Base-by-base conservation (phyloP, 2,888 invertebrate genomes). In the Amaurobius ferox region DNA sequence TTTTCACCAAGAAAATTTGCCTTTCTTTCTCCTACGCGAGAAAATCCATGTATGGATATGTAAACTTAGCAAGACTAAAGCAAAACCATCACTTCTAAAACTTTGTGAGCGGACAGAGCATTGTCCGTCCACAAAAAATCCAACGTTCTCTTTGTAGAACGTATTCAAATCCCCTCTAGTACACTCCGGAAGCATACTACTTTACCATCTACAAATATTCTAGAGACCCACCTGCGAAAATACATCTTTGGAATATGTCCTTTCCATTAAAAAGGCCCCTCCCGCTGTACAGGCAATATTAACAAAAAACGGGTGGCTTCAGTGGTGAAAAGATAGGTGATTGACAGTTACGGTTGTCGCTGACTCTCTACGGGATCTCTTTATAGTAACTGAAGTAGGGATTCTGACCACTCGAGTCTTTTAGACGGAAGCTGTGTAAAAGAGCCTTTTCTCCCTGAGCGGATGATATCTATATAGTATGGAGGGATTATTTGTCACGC, bases 401-500 rank as follows among this genome's bases (percentile, higher is more conserved):
- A 55, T 55, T 55, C 23, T 55, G 55, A 23, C 55, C 55, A 55
- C 55, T 55, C 55, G 23, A 55, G 55, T 23, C 23, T 23, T 19
- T 55, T 55, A 23, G 55, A 55, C 55, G 55, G 44, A 55, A 55
- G 55, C 55, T 23, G 23, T 23, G 55, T 1, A 55, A 55, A 55
- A 55, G 55, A 23, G 11, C 23, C 55, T 55, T 55, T 55, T 23
- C 55, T 19, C 5, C n/a, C n/a, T n/a, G n/a, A 3, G 11, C 23
- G 55, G 16, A 55, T 55, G 55, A 55, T 55, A 55, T 55, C 19
- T 55, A 55, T 55, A 23, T 19, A 55, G 16, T 2, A 16, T 11
- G 23, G 19, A 55, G 55, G 55, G 55, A 55, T 55, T 55, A 55
- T 3, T 55, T 55, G 55, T 55, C 55, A 55, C 55, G 55, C 55